Evolutionary conservation across 2,888 invertebrate species (phyloP).

Genomic region (Exephanes ischioxanthus): DNA sequence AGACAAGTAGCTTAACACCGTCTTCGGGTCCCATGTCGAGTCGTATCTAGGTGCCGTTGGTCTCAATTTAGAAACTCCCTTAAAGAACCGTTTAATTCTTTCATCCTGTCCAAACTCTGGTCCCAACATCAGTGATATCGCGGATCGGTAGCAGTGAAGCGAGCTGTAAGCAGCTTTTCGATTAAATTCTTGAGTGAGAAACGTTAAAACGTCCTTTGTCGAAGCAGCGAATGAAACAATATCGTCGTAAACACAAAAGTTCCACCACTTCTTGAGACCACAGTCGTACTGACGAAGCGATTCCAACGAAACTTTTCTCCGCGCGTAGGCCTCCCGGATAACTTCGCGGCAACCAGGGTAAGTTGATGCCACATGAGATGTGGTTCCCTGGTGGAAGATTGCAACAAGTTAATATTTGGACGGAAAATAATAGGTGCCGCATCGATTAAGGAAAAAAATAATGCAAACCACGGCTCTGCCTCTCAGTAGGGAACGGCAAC

Average conservation of each 20-base stretch:
- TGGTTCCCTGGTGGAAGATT: constrained; percentile 18
- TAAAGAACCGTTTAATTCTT: constrained; percentile 71
- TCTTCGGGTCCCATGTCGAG: constrained; percentile 59
- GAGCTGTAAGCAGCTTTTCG: constrained; percentile 67
- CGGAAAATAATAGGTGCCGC: constrained; percentile 27
- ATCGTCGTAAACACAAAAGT: constrained; percentile 8
- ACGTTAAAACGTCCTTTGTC: constrained; percentile 21
- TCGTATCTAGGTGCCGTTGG: constrained; percentile 67
- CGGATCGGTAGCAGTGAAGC: constrained; percentile 73
- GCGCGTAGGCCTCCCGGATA: constrained; percentile 38
- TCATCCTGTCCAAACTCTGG: constrained; percentile 63
- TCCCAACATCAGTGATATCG: constrained; percentile 71
- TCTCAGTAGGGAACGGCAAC: constrained; percentile 36
- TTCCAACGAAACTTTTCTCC: constrained; percentile 27
- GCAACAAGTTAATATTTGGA: constrained; percentile 32
- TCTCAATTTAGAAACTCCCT: constrained; percentile 68
- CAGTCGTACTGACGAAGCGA: constrained; percentile 49
- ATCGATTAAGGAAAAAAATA: constrained; percentile 22
- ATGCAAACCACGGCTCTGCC: constrained; percentile 32
- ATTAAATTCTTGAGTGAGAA: constrained; percentile 43
- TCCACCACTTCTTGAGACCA: constrained; percentile 47
- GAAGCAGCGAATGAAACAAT: not conserved
- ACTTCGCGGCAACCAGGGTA: constrained; percentile 48
- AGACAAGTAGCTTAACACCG: constrained; percentile 48
- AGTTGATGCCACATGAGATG: constrained; percentile 30